Conservation (phyloP, 2,888 invertebrate species). For the Stramonita haemastoma region DNA sequence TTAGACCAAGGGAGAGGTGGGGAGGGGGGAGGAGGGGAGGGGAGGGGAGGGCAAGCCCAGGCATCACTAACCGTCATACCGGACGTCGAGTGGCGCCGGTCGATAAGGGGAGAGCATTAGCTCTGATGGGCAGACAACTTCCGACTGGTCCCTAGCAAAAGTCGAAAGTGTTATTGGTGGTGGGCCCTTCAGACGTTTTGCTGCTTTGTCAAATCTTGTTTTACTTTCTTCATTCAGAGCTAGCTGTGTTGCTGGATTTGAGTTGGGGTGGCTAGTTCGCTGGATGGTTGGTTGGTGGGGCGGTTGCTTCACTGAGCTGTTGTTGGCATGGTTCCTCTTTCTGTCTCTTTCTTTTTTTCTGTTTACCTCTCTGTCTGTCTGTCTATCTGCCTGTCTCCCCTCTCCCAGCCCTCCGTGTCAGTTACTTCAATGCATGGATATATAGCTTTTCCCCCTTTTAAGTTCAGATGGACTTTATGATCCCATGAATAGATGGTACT, state of each 20-base stretch:
- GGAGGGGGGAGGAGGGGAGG: not conserved
- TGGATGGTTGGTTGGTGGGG: too few relatives aligned
- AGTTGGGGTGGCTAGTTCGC: too few relatives aligned
- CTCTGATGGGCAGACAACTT: conserved; percentile 32
- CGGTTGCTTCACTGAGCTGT: too few relatives aligned
- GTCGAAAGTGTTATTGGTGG: not conserved
- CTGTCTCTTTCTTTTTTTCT: not conserved
- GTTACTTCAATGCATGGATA: too few relatives aligned
- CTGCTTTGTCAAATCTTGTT: not conserved
- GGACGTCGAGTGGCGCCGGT: conserved; percentile 25
- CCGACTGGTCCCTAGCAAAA: not conserved
- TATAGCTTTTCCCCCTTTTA: too few relatives aligned
- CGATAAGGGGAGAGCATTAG: conserved; percentile 36
- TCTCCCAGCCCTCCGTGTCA: not conserved
- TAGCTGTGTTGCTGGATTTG: too few relatives aligned
- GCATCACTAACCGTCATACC: conserved; percentile 22
- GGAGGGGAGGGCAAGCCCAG: not conserved
- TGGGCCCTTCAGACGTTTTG: not conserved
- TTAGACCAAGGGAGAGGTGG: not conserved
- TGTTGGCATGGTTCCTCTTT: not conserved
- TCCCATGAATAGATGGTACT: too few relatives aligned
- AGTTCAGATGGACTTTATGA: too few relatives aligned
- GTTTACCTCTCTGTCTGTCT: not conserved
- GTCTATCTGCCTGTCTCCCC: not conserved
- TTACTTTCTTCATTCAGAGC: not conserved